Evolutionary conservation across 2,113 vertebrate genomes (phyloP).

Genomic region (Melanostigma gelatinosum): DNA sequence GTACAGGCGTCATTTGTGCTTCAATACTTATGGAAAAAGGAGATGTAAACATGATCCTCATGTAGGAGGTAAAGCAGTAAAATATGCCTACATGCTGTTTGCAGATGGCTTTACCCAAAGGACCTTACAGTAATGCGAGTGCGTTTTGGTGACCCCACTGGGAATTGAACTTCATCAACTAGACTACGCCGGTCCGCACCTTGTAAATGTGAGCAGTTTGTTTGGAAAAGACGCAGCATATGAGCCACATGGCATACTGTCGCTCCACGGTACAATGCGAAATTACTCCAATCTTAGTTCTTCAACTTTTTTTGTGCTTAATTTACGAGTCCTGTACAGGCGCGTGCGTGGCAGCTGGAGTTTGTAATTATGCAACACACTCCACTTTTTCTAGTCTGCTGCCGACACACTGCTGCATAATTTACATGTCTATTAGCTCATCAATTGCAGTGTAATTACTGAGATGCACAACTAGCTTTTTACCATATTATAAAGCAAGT

Average conservation of each 20-base stretch:
- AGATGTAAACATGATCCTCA: constrained; percentile 27
- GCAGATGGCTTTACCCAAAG: constrained; percentile 57
- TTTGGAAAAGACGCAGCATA: constrained; percentile 9
- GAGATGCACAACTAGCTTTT: constrained; percentile 69
- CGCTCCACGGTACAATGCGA: constrained; percentile 10
- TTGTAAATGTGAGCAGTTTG: constrained; percentile 43
- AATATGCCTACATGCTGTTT: constrained; percentile 57
- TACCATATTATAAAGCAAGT: constrained; percentile 71
- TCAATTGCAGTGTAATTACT: constrained; percentile 80
- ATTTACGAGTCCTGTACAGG: constrained; percentile 71
- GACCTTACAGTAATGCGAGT: constrained; percentile 52
- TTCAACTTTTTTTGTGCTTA: constrained; percentile 70
- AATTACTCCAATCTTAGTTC: constrained; percentile 49
- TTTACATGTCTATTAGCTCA: constrained; percentile 79
- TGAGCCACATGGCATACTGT: constrained; percentile 9
- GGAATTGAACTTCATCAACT: constrained; percentile 54
- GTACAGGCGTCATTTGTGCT: constrained; percentile 13
- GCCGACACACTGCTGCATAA: constrained; percentile 74
- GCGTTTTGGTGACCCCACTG: constrained; percentile 61
- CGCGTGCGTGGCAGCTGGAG: constrained; percentile 72
- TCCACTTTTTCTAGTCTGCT: constrained; percentile 61
- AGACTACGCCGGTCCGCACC: constrained; percentile 13
- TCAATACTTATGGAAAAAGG: not conserved
- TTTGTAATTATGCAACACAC: constrained; percentile 77
- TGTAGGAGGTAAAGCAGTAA: constrained; percentile 42